Evolutionary conservation across 2,113 vertebrate genomes (phyloP), one percentile per base, ranked within the genome.

Genomic region (Podarcis raffonei): DNA sequence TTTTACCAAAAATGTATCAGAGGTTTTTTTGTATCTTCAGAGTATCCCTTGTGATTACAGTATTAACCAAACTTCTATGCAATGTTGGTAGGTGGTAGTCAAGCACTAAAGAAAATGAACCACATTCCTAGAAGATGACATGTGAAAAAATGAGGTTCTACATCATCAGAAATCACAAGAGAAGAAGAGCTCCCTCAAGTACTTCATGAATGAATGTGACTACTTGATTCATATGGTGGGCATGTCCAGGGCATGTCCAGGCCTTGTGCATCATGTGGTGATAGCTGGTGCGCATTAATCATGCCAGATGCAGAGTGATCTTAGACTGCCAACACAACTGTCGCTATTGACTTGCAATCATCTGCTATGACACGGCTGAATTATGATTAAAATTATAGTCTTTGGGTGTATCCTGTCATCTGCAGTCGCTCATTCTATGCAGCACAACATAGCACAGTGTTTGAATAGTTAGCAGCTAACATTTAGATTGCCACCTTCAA

Each of bases 71-170:
- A 32, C 32, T 32, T 27, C 48, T 37, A 25, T 27, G 35, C 16
- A 39, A 30, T 83, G 59, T 68, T 18, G 27, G 6, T 42, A 20
- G 48, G n/a, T 18, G 13, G 23, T 35, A 42, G 25, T 42, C 32
- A 77, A 86, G 35, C 32, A 37, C 12, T 76, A 37, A 77, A 42
- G 27, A 18, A 30, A 48, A 13, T 22, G 35, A 18, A 69, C 62
- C 62, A 79, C 30, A 79, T 86, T 86, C 85, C 85, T 69, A 27
- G 27, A 79, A 86, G 37, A 22, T 86, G 75, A 86, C 62, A 79
- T 20, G 15, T 62, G 59, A 62, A 62, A 53, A 53, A 62, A 62
- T 62, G 16, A 62, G 59, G 59, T 20, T 62, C 59, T 62, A 62
- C 59, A 20, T 53, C 59, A 62, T 86, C 39, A 68, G 59, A 68